Conservation (phyloP, 2,888 invertebrate genomes). For the Pollenia amentaria region DNA sequence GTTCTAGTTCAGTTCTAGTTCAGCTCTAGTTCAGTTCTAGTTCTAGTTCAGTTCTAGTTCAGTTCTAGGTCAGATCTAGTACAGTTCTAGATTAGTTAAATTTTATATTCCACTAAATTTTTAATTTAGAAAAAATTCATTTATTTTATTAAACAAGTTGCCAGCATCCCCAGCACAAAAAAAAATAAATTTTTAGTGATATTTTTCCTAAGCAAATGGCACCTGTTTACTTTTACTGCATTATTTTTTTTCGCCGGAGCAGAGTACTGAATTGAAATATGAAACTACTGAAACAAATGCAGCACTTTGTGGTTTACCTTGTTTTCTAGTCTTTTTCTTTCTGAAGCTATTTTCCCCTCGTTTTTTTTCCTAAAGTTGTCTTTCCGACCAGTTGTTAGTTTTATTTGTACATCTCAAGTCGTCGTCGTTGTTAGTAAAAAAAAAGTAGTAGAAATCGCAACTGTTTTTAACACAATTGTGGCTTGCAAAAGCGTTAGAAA, state of each 20-base stretch:
- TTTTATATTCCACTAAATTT: no score
- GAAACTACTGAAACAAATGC: slow-evolving; percentile 38
- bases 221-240: slow-evolving; percentile 28
- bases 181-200: not conserved
- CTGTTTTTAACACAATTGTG: slow-evolving; percentile 63
- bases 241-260: not conserved
- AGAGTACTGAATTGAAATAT: slow-evolving; percentile 6
- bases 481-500: slow-evolving; percentile 60
- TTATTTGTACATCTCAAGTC: slow-evolving; percentile 54
- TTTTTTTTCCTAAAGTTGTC: slow-evolving; percentile 19
- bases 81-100: no score
- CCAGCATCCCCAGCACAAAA: not conserved
- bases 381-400: slow-evolving; percentile 34
- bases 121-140: no score
- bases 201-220: slow-evolving; percentile 22
- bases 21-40: no score
- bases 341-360: not conserved
- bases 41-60: no score
- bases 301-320: slow-evolving; percentile 64
- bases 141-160: no score
- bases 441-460: slow-evolving; percentile 56
- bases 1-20: no score
- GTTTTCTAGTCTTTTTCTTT: slow-evolving; percentile 32
- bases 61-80: no score
- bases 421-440: slow-evolving; percentile 28